These are phyloP conservation scores for Promerops cafer DNA, from an alignment of 2,113 vertebrate species.

Conservation along the genomic window DNA sequence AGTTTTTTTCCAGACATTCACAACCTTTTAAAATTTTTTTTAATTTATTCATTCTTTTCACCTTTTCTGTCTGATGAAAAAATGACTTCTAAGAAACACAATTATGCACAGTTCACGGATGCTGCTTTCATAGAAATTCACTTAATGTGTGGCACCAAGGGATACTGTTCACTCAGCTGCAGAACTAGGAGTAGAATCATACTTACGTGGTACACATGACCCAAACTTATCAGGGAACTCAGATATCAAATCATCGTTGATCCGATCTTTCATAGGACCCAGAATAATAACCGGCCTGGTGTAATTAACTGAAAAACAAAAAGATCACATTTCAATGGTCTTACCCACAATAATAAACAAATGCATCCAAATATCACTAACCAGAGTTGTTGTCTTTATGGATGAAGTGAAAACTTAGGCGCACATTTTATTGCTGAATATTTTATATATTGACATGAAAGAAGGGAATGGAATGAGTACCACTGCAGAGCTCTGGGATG, in stretches of 20 bases:
- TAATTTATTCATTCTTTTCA: not conserved
- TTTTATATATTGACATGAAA: not conserved
- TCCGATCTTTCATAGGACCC: slow-evolving; percentile 96
- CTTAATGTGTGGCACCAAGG: not conserved
- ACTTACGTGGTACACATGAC: slow-evolving; percentile 97
- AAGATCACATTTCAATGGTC: not conserved
- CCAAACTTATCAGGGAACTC: slow-evolving; percentile 98
- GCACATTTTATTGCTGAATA: not conserved
- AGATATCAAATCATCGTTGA: slow-evolving; percentile 97
- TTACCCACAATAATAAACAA: not conserved
- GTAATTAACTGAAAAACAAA: slow-evolving; percentile 83
- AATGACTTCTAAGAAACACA: not conserved
- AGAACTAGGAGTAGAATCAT: not conserved
- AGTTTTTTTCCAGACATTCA: not conserved
- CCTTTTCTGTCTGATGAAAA: not conserved
- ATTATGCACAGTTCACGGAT: accelerated
- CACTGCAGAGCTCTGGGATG: not conserved
- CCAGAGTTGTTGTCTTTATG: not conserved
- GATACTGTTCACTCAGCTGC: not conserved
- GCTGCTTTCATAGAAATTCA: not conserved
- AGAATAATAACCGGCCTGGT: slow-evolving; percentile 94
- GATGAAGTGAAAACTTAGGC: not conserved
- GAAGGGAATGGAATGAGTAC: not conserved
- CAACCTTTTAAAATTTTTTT: not conserved
- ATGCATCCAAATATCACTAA: not conserved